Percentiles rank a stretch among this genome's conserved stretches.
Evolutionary conservation across 1,140 invertebrate genomes (phyloP).

Genomic region (Radopholus similis): DNA sequence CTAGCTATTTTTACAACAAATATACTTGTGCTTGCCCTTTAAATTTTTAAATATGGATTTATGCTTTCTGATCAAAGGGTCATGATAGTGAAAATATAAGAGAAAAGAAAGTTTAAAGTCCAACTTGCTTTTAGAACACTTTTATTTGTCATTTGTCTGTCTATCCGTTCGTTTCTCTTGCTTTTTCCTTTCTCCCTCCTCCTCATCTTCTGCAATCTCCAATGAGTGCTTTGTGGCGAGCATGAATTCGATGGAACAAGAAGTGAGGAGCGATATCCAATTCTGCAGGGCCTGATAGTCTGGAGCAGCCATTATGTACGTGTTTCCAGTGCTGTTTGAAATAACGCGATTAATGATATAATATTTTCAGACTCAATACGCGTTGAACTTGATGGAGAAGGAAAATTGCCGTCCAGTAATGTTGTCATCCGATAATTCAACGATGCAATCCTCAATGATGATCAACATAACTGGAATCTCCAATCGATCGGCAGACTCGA

Average conservation of each 20-base stretch:
- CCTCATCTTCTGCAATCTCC: neutral
- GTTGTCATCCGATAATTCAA: conserved; percentile 38
- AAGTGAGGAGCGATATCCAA: conserved; percentile 36
- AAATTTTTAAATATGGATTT: too few species aligned
- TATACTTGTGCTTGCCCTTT: too few species aligned
- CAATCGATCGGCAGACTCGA: conserved; percentile 25
- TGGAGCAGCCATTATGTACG: conserved; percentile 29
- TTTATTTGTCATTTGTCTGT: neutral
- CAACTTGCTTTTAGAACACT: neutral
- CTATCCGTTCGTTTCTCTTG: neutral
- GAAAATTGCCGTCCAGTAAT: conserved; percentile 29
- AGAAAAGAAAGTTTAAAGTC: neutral
- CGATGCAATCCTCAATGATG: conserved; percentile 34
- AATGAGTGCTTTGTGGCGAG: conserved; percentile 34
- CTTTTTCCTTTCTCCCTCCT: neutral
- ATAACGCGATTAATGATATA: conserved; percentile 8
- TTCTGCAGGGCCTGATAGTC: conserved; percentile 31
- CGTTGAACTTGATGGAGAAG: conserved; percentile 38
- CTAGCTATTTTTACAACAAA: too few species aligned
- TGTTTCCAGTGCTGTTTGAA: conserved; percentile 37
- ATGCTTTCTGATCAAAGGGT: too few species aligned
- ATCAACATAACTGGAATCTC: conserved; percentile 32
- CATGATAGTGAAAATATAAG: conserved; percentile 2
- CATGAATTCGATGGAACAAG: conserved; percentile 39
- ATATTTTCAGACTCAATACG: conserved; percentile 22